Percentiles rank a stretch among this genome's conserved stretches.
phyloP scores from a whole-genome alignment of 2,797 vertebrate genomes.

The Aldrovandia affinis region DNA sequence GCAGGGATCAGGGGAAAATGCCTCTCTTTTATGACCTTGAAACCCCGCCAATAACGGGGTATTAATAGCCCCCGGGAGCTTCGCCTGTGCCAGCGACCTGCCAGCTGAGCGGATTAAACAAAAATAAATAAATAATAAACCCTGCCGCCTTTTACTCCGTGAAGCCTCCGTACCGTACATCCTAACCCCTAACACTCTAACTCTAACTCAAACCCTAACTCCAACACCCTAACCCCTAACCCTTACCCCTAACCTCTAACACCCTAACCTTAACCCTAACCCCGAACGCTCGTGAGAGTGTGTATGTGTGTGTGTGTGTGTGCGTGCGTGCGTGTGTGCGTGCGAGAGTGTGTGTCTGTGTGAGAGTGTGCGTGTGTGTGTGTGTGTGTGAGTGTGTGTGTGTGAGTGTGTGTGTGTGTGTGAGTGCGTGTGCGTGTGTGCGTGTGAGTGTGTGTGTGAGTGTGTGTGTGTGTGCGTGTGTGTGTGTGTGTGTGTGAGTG shows the following conservation, averaged over 20 bases:
- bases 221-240: too few species aligned
- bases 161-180: not conserved
- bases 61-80: not conserved
- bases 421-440: not conserved
- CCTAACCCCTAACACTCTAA: too few species aligned
- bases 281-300: not conserved
- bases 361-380: too few species aligned
- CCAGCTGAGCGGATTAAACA: not conserved
- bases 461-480: not conserved
- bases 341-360: too few species aligned
- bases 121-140: not conserved
- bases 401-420: slow-evolving; percentile 24
- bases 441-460: slow-evolving; percentile 5
- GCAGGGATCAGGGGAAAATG: not conserved
- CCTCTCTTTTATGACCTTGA: not conserved
- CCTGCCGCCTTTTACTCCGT: not conserved
- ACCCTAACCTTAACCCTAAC: too few species aligned
- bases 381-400: slow-evolving; percentile 20
- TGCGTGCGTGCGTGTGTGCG: slow-evolving; percentile 24
- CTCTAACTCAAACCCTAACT: too few species aligned
- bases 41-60: not conserved
- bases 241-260: too few species aligned
- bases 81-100: not conserved
- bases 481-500: too few species aligned
- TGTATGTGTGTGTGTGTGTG: slow-evolving; percentile 11